These are phyloP conservation scores for Myotis vivesi DNA, from an alignment of 2,797 vertebrate genomes.

Conservation along the genomic window DNA sequence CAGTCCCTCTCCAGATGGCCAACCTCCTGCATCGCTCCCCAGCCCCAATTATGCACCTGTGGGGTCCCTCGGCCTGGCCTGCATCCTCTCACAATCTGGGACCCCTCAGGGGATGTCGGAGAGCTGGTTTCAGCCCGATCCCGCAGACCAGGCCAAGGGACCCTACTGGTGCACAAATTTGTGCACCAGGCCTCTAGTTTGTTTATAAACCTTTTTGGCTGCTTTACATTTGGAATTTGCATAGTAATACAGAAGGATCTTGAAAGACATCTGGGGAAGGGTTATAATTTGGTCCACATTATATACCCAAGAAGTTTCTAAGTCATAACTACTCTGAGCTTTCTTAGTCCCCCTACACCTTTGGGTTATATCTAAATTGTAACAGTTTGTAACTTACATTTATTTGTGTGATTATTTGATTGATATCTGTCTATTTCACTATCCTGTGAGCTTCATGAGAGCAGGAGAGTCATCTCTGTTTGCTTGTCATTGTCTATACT, in stretches of 20 bases:
- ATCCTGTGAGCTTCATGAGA: not conserved
- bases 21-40: too few relatives aligned
- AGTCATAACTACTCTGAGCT: not conserved
- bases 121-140: too few relatives aligned
- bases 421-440: not conserved
- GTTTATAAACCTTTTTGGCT: not conserved
- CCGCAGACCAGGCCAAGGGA: too few relatives aligned
- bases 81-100: too few relatives aligned
- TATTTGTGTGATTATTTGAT: not conserved
- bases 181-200: not conserved
- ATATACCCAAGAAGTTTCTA: not conserved
- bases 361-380: not conserved
- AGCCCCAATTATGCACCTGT: too few relatives aligned
- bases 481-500: not conserved
- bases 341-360: not conserved
- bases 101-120: too few relatives aligned
- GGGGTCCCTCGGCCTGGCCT: too few relatives aligned
- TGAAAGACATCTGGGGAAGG: not conserved
- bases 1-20: too few relatives aligned
- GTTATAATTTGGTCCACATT: not conserved
- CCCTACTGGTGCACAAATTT: too few relatives aligned
- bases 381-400: not conserved
- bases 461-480: not conserved
- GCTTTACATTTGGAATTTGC: not conserved
- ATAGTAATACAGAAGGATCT: not conserved